Conservation (phyloP, 92 coral and sea anemone genomes). For the Paramuricea clavata region DNA sequence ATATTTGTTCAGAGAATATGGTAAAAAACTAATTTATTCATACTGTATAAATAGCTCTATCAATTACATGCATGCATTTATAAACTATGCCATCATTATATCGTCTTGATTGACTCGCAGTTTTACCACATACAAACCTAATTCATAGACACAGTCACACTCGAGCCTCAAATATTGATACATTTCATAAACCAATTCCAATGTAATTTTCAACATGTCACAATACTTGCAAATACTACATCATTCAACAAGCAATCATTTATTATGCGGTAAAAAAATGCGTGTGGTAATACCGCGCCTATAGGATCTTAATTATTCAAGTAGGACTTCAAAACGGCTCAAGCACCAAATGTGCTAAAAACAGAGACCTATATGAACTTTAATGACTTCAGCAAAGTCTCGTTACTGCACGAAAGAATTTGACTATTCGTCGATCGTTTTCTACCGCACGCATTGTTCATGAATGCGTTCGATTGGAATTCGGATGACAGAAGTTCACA, state of each 20-base stretch:
- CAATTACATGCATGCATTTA: too few species aligned
- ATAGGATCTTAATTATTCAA: neutral
- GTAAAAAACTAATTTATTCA: too few species aligned
- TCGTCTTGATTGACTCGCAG: too few species aligned
- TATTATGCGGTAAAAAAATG: neutral
- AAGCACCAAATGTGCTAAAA: neutral
- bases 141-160: neutral
- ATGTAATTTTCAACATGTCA: neutral
- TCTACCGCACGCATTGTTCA: too few species aligned
- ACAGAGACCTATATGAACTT: neutral
- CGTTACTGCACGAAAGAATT: too few species aligned
- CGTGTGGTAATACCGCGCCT: neutral
- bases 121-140: neutral
- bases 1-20: too few species aligned
- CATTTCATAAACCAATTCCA: neutral
- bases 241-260: conserved; percentile 3
- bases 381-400: neutral
- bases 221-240: neutral
- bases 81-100: too few species aligned
- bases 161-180: neutral
- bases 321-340: neutral
- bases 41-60: too few species aligned
- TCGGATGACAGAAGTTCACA: too few species aligned
- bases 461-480: too few species aligned
- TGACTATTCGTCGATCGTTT: neutral